Evolutionary conservation across 1,140 invertebrate genomes (phyloP).

Genomic region (Zaprionus capensis): DNA sequence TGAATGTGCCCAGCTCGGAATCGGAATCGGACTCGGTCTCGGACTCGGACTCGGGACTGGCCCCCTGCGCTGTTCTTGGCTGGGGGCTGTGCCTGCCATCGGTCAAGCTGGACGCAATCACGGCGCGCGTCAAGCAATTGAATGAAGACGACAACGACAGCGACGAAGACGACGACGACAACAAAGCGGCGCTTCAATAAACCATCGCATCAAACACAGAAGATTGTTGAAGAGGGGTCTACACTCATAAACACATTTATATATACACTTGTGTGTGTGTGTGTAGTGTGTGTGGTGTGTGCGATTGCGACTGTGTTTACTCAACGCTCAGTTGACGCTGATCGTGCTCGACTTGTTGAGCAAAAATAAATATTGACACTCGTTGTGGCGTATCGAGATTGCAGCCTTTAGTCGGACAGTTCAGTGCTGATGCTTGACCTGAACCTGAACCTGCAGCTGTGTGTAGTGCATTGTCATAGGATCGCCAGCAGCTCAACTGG

Average conservation of each 20-base stretch:
- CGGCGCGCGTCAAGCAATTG: conserved; percentile 77
- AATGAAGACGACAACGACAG: conserved; percentile 49
- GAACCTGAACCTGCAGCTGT: conserved; percentile 15
- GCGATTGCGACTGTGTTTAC: background rate
- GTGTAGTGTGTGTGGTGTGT: background rate
- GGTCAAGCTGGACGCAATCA: conserved; percentile 65
- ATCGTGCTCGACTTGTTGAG: background rate
- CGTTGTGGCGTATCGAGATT: background rate
- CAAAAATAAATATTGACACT: conserved; percentile 1
- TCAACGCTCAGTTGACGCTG: background rate
- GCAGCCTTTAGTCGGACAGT: background rate
- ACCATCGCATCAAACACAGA: background rate
- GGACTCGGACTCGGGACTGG: background rate
- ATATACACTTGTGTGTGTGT: background rate
- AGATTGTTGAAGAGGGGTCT: background rate
- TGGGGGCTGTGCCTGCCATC: background rate
- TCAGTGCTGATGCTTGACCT: conserved; percentile 2
- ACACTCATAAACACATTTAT: background rate
- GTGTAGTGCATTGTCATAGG: conserved; percentile 13
- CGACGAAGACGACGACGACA: conserved; percentile 11
- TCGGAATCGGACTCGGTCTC: background rate
- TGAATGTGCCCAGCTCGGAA: conserved; percentile 48
- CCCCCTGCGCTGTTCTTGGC: background rate
- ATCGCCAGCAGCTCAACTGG: background rate
- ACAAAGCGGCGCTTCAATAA: conserved; percentile 20